Evolutionary conservation across 2,888 invertebrate species (phyloP).

Genomic region (Luperina nickerlii): DNA sequence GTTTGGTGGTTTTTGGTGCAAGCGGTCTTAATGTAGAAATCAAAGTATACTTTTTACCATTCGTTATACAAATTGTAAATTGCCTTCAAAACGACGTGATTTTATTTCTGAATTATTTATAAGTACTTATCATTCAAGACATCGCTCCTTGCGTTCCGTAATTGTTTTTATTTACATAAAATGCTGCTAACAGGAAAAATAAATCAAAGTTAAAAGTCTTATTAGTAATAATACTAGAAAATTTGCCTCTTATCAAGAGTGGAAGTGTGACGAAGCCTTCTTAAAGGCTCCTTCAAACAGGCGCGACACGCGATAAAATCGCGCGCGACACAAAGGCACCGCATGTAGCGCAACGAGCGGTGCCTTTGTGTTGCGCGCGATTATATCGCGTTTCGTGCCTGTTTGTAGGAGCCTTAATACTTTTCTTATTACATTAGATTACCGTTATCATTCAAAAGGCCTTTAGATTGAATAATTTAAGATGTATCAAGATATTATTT

Average conservation of each 20-base stretch:
- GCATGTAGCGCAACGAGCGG: too few relatives aligned
- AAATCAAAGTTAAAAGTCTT: conserved; percentile 17
- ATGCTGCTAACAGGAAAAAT: conserved; percentile 17
- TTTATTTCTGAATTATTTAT: conserved; percentile 15
- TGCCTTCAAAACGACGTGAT: not conserved
- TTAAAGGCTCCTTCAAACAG: not conserved
- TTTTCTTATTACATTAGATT: conserved; percentile 27
- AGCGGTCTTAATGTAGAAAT: not conserved
- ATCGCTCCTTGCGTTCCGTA: conserved; percentile 30
- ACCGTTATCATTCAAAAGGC: conserved; percentile 7
- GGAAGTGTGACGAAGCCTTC: conserved; percentile 15
- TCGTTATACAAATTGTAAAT: not conserved
- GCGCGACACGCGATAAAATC: too few relatives aligned
- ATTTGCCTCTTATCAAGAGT: conserved; percentile 31
- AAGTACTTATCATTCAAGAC: conserved; percentile 41
- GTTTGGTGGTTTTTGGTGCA: not conserved
- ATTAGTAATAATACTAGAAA: conserved; percentile 34
- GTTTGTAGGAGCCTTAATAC: too few relatives aligned
- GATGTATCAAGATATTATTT: conserved; percentile 5
- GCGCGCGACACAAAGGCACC: too few relatives aligned
- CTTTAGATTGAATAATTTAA: conserved; percentile 25
- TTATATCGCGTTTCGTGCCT: too few relatives aligned
- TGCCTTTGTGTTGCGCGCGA: too few relatives aligned
- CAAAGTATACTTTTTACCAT: not conserved
- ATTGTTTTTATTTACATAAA: conserved; percentile 49